These are phyloP conservation scores for Drosophila sproati DNA, from an alignment of 1,140 invertebrate species.

Conservation along the genomic window DNA sequence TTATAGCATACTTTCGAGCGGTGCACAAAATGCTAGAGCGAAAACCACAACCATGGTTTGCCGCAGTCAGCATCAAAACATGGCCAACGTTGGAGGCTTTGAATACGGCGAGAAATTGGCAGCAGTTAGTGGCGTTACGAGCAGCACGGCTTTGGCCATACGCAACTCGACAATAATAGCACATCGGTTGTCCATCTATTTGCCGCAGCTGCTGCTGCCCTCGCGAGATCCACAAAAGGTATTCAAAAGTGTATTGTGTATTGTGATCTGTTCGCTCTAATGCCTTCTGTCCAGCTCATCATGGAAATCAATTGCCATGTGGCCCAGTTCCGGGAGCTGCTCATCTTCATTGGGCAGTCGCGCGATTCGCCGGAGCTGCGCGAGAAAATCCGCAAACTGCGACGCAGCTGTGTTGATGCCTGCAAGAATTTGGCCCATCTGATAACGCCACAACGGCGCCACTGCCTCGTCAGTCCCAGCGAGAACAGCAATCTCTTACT, in stretches of 20 bases:
- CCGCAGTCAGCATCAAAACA: constrained; percentile 65
- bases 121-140: constrained; percentile 52
- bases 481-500: constrained; percentile 88
- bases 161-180: constrained; percentile 77
- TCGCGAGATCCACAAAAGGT: constrained; percentile 75
- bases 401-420: constrained; percentile 92
- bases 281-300: constrained; percentile 89
- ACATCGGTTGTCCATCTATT: constrained; percentile 71
- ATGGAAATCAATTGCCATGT: constrained; percentile 94
- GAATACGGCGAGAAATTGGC: constrained; percentile 53
- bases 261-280: too few relatives aligned
- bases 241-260: not conserved
- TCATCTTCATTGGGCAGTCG: constrained; percentile 94
- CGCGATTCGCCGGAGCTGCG: constrained; percentile 93
- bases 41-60: constrained; percentile 6
- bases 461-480: constrained; percentile 57
- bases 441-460: constrained; percentile 88
- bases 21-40: constrained; percentile 29
- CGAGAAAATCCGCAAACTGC: constrained; percentile 93
- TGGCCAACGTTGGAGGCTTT: constrained; percentile 55
- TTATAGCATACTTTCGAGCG: constrained; percentile 67
- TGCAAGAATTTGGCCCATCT: constrained; percentile 92
- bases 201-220: constrained; percentile 71
- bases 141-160: constrained; percentile 73
- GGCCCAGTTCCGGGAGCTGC: constrained; percentile 93